Evolutionary conservation across 2,888 invertebrate genomes (phyloP), one percentile per base, ranked within the genome.

Genomic region (Eilema depressum): DNA sequence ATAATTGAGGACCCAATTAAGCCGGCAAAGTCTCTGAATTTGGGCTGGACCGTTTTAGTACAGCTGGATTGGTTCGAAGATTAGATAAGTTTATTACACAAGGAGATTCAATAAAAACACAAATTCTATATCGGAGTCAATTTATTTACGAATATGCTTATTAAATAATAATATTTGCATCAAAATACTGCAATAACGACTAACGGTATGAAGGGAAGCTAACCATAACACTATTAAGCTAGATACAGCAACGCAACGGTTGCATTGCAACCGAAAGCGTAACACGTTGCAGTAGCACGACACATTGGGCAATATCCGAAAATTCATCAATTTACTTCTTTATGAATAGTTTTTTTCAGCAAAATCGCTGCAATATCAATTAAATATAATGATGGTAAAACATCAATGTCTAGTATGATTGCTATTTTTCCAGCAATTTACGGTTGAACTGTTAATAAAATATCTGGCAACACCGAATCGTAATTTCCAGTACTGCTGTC

Each of bases 111-210:
- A 82, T 71, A 85, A 92, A 90, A 92, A 88, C 81, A 86, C 76
- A 77, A 82, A 77, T 75, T 86, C 89, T 93, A 92, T 93, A 93
- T 94, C 90, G 89, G 93, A 94, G 93, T 95, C 94, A 94, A 94
- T 95, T 94, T 95, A 95, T 95, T 94, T 94, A 95, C 87, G 92
- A 94, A 93, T 94, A 95, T 92, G 92, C 93, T 94, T 94, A 93
- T 90, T 88, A 90, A 93, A 93, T 93, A 92, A 93, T 93, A 94
- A 94, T 94, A 94, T 95, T 94, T 94, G 93, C 95, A 94, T 94
- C 92, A 91, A 93, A 94, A 94, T 93, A 94, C 94, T 94, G 95
- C 92, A 91, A 91, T 92, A 93, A 94, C 93, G 91, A 91, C 93
- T 93, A 92, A 92, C 91, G 90, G 92, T 93, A 92, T 86, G 88